Evolutionary conservation across 2,888 invertebrate genomes (phyloP), one percentile per base, ranked within the genome.

Genomic region (Ethmia dodecea): DNA sequence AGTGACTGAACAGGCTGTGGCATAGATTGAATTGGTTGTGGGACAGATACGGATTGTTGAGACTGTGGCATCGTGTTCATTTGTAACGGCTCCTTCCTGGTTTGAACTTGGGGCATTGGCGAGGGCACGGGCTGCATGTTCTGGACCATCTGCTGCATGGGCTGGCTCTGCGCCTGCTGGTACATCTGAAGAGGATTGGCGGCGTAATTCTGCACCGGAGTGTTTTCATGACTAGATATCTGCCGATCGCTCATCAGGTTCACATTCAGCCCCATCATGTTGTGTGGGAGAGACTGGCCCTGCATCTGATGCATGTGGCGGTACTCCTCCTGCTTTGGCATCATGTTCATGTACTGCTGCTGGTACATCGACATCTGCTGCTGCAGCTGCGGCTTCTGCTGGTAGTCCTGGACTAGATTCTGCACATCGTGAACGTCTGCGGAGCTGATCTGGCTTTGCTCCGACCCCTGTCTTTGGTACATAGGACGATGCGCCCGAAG

Each of bases 201-300:
- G 41, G 76, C 52, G 42, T 70, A 84, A 63, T 86, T 80, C 62
- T 86, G 86, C 66, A 81, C 79, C 8, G 81, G 83, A 5, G 83
- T 84, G 69, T 86, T 81, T 69, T 86, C 86, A 63, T 80, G 86
- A 77, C 81, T 84, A 74, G 80, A 86, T 55, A 80, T 81, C 65
- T 83, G 81, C 68, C 86, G 65, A 45, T 84, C 83, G 54, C 64
- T 74, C 60, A 81, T 81, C 37, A 69, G 51, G 53, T 49, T 70
- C 56, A 67, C 83, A 47, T 69, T 74, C 26, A 81, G 81, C 31
- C 67, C 65, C 61, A 80, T 63, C 57, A 83, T 70, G 37, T 72
- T 79, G 42, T 78, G 84, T 1, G 81, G 81, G 3, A 86, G 59
- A 12, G 78, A 78, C 49, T 83, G 86, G 1, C 88, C 87, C 40